Percentiles rank a stretch among this genome's conserved stretches.
Evolutionary conservation across 2,797 vertebrate species (phyloP).

Genomic region (Darevskia nairensis): DNA sequence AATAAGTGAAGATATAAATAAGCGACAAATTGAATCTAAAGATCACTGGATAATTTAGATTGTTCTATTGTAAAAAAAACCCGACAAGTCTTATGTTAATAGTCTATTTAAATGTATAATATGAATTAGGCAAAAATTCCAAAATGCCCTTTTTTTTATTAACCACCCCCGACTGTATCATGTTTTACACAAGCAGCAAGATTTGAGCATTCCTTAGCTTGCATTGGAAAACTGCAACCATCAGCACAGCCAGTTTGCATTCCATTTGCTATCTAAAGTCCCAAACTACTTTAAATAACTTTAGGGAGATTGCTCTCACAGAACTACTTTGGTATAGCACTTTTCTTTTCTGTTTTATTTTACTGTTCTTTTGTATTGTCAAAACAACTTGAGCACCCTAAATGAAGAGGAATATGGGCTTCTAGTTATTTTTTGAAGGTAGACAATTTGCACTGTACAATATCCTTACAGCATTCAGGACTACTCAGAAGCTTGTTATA

Average conservation of each 20-base stretch:
- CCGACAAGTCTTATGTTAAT: not conserved
- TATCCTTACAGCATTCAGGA: not conserved
- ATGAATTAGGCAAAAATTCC: not conserved
- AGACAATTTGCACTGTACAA: constrained; percentile 27
- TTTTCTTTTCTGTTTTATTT: constrained; percentile 23
- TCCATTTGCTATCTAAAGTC: constrained; percentile 46
- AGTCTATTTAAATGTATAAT: not conserved
- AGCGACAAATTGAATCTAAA: not conserved
- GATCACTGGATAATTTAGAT: not conserved
- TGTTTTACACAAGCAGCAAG: constrained; percentile 34
- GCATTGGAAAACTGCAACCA: constrained; percentile 29
- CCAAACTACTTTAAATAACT: constrained; percentile 27
- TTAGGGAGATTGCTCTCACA: constrained; percentile 30
- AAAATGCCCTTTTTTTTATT: not conserved
- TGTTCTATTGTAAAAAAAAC: not conserved
- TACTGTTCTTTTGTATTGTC: constrained; percentile 27
- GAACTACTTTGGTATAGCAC: constrained; percentile 31
- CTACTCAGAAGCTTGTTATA: not conserved
- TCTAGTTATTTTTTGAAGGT: constrained; percentile 66
- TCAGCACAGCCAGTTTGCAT: constrained; percentile 43
- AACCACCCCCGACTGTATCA: constrained; percentile 30
- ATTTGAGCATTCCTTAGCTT: constrained; percentile 34
- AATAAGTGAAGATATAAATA: not conserved
- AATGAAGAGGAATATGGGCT: constrained; percentile 67
- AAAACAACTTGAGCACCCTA: constrained; percentile 9